phyloP scores from a whole-genome alignment of 1,140 invertebrate genomes.

The Thaumetopoea pityocampa region DNA sequence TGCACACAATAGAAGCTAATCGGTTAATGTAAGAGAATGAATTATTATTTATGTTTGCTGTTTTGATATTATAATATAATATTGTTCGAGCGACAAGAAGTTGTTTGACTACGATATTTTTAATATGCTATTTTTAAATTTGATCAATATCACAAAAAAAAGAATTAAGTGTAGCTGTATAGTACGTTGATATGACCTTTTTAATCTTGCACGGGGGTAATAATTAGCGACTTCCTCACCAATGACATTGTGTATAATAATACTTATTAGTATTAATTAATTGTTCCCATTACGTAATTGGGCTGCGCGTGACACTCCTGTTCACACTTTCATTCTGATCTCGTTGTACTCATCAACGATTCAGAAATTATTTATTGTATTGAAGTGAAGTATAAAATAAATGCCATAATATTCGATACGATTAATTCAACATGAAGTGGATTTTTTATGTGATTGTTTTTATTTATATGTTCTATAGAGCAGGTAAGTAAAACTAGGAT shows the following conservation, averaged over 20 bases:
- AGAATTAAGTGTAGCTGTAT: too few species aligned
- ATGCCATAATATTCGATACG: too few species aligned
- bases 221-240: slow-evolving; percentile 35
- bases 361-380: too few species aligned
- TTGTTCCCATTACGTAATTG: slow-evolving; percentile 14
- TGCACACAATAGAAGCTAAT: too few species aligned
- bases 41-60: too few species aligned
- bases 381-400: too few species aligned
- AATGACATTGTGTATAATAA: slow-evolving; percentile 36
- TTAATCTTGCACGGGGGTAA: slow-evolving; percentile 30
- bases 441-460: slow-evolving; percentile 48
- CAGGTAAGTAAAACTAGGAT: slow-evolving; percentile 27
- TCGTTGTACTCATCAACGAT: slow-evolving; percentile 4
- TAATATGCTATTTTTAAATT: too few species aligned
- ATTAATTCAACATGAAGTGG: slow-evolving; percentile 53
- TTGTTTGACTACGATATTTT: too few species aligned
- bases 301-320: neutral
- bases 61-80: too few species aligned
- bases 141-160: too few species aligned
- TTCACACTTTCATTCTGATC: slow-evolving; percentile 11
- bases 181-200: slow-evolving; percentile 45
- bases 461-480: slow-evolving; percentile 46
- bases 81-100: too few species aligned
- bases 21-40: too few species aligned
- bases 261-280: slow-evolving; percentile 15